Percentiles rank a stretch among this genome's conserved stretches.
Evolutionary conservation across 2,797 vertebrate genomes (phyloP).

Genomic region (Platalea minor): DNA sequence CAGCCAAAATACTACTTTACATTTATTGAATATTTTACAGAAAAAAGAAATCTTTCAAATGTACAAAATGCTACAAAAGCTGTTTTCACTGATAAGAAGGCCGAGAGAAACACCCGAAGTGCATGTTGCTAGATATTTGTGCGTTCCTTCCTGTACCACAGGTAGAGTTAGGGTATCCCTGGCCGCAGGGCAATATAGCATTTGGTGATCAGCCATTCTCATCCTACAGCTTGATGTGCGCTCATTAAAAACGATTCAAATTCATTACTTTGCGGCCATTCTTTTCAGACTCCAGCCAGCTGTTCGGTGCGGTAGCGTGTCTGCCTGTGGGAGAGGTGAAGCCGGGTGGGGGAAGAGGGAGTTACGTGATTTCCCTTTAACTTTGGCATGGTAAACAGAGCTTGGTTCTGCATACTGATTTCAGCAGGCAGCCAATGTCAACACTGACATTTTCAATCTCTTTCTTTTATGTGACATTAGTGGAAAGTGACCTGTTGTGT

Average conservation of each 20-base stretch:
- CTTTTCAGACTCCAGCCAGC: background rate
- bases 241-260: background rate
- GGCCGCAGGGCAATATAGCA: background rate
- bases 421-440: constrained; percentile 45
- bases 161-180: background rate
- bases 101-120: background rate
- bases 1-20: background rate
- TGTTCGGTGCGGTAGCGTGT: background rate
- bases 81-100: background rate
- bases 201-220: background rate
- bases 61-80: background rate
- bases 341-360: background rate
- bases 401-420: constrained; percentile 41
- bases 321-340: background rate
- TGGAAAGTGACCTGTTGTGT: constrained; percentile 66
- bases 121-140: background rate
- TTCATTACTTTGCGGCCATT: background rate
- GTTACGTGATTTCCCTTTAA: background rate
- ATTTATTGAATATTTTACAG: background rate
- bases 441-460: constrained; percentile 54
- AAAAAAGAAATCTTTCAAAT: background rate
- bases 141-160: background rate
- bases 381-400: constrained; percentile 27
- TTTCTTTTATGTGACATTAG: constrained; percentile 65
- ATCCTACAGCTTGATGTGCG: background rate